Conservation (phyloP, 2,888 invertebrate species). For the Melangyna quadrimaculata region DNA sequence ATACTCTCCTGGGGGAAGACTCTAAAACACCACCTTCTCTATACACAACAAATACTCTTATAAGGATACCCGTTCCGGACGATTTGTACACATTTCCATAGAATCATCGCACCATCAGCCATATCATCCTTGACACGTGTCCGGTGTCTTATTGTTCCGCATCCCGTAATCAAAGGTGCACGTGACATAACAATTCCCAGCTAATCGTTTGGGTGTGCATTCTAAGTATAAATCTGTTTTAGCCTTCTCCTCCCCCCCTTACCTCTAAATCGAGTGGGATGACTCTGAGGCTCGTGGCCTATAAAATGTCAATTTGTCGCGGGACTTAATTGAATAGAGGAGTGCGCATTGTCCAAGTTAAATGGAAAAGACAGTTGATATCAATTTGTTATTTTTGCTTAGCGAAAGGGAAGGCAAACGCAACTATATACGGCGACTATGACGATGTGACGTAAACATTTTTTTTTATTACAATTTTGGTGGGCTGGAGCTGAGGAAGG, state of each 20-base stretch:
- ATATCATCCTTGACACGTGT: slow-evolving; percentile 68
- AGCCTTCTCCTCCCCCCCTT: not conserved
- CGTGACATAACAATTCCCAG: slow-evolving; percentile 52
- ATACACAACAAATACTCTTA: too few relatives aligned
- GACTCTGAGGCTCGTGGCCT: slow-evolving; percentile 39
- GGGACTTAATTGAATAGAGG: slow-evolving; percentile 67
- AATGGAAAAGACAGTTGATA: slow-evolving; percentile 30
- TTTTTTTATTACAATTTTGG: slow-evolving; percentile 42
- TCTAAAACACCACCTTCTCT: not conserved
- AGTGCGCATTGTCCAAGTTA: slow-evolving; percentile 64
- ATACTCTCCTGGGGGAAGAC: not conserved
- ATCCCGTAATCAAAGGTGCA: slow-evolving; percentile 59
- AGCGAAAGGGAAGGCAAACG: not conserved
- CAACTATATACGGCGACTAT: not conserved
- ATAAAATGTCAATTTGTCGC: slow-evolving; percentile 71
- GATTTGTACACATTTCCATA: slow-evolving; percentile 62
- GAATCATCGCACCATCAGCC: slow-evolving; percentile 59
- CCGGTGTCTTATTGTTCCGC: slow-evolving; percentile 69
- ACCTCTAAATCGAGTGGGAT: not conserved
- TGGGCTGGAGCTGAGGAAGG: not conserved
- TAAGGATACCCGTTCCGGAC: slow-evolving; percentile 39
- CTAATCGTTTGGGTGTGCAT: slow-evolving; percentile 69
- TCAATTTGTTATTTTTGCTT: slow-evolving; percentile 34
- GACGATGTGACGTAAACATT: slow-evolving; percentile 23
- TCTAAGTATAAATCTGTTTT: slow-evolving; percentile 47